These are phyloP conservation scores for Drosophila sp. DNA, from an alignment of 1,140 invertebrate species.

Conservation along the genomic window DNA sequence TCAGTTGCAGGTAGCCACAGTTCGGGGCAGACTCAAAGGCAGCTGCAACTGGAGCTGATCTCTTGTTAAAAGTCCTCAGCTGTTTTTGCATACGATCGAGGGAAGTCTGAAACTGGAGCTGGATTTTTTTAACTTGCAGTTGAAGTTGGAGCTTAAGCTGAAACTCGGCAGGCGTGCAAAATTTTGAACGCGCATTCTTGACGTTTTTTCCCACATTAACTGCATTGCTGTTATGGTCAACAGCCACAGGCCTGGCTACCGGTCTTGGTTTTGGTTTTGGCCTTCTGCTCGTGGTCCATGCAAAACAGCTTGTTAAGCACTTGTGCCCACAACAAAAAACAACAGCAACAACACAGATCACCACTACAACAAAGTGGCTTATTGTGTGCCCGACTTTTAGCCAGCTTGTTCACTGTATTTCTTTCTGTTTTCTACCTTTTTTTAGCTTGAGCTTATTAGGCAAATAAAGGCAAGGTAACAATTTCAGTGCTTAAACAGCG, in stretches of 20 bases:
- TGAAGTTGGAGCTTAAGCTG: too few relatives aligned
- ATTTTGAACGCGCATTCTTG: conserved; percentile 75
- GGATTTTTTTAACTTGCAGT: too few relatives aligned
- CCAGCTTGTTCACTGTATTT: conserved; percentile 18
- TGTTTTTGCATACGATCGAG: conserved; percentile 71
- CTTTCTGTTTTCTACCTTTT: not conserved
- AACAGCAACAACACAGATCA: conserved; percentile 45
- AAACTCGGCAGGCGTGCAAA: conserved; percentile 52
- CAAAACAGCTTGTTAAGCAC: conserved; percentile 83
- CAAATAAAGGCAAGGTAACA: conserved; percentile 64
- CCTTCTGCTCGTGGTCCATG: conserved; percentile 47
- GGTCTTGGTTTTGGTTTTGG: conserved; percentile 7
- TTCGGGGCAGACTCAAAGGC: not conserved
- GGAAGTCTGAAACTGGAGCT: conserved; percentile 3
- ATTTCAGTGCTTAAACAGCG: conserved; percentile 60
- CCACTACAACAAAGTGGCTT: conserved; percentile 41
- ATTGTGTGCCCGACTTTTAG: conserved; percentile 74
- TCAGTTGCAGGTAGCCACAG: conserved; percentile 17
- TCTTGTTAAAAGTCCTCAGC: conserved; percentile 40
- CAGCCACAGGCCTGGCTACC: conserved; percentile 46
- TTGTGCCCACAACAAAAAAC: conserved; percentile 60
- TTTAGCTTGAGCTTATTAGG: conserved; percentile 61
- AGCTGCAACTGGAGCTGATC: conserved; percentile 37
- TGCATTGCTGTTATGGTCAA: conserved; percentile 62
- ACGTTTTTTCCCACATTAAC: conserved; percentile 84